phyloP scores from a whole-genome alignment of 1,140 invertebrate species.

The Dufourea novaeangliae region DNA sequence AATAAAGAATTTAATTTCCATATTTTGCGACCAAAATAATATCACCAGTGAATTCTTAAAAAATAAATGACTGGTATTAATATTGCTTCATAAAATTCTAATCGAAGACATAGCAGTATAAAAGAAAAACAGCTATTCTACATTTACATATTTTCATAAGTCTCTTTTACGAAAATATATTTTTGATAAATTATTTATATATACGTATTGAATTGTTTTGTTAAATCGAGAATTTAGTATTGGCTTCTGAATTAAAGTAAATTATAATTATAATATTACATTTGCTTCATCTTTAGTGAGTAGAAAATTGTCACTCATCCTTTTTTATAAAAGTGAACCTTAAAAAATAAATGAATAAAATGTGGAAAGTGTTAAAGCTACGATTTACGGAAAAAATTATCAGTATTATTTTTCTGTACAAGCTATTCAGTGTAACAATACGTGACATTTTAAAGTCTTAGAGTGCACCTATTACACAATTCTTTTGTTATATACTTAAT shows the following conservation, averaged over 20 bases:
- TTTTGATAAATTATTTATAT: not conserved
- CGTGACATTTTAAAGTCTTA: slow-evolving; percentile 5
- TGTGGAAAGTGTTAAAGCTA: not conserved
- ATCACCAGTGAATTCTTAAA: not conserved
- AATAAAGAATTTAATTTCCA: not conserved
- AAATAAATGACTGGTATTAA: not conserved
- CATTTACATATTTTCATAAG: not conserved
- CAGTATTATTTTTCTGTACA: not conserved
- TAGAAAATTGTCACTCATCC: not conserved
- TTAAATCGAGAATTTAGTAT: slow-evolving; percentile 20
- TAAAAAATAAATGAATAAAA: not conserved
- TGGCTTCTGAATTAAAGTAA: slow-evolving; percentile 6
- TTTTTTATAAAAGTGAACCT: slow-evolving; percentile 14
- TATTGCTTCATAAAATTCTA: not conserved
- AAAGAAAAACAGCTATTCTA: slow-evolving; percentile 13
- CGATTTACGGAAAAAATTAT: slow-evolving; percentile 5
- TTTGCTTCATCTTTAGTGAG: not conserved
- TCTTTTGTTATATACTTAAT: slow-evolving; percentile 14
- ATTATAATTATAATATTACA: not conserved
- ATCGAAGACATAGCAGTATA: not conserved
- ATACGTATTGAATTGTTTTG: not conserved
- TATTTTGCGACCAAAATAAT: not conserved
- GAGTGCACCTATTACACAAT: slow-evolving; percentile 29
- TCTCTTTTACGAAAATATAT: not conserved
- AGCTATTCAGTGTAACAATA: not conserved